A percentile compares a stretch with the other conserved stretches of the same genome.
Evolutionary conservation across 1,140 invertebrate species (phyloP).

Genomic region (Ericerus pela): DNA sequence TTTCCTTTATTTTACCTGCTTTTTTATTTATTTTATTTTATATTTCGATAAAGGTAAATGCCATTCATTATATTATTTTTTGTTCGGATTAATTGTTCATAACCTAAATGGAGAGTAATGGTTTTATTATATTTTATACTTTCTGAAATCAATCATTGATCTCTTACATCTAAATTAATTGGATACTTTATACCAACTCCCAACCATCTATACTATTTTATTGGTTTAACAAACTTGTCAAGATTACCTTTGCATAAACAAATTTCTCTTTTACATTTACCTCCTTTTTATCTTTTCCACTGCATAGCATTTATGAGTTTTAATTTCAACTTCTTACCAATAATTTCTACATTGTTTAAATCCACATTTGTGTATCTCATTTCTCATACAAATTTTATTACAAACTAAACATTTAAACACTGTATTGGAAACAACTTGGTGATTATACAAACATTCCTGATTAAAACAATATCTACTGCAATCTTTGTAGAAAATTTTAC

Average conservation of each 20-base stretch:
- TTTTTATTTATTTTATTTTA: too few species aligned
- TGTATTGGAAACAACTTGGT: not conserved
- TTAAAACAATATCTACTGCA: constrained; percentile 7
- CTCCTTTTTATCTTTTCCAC: constrained; percentile 1
- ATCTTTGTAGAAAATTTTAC: not conserved
- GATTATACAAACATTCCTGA: not conserved
- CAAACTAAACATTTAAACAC: constrained; percentile 1
- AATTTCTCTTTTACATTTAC: constrained; percentile 1
- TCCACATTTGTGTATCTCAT: not conserved
- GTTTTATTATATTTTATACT: too few species aligned
- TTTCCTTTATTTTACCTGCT: too few species aligned
- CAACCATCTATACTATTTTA: too few species aligned
- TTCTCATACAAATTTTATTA: not conserved
- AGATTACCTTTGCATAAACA: not conserved
- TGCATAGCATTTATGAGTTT: constrained; percentile 5
- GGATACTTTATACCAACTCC: too few species aligned
- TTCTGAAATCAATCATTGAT: too few species aligned
- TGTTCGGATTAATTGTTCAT: too few species aligned
- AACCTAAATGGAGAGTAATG: too few species aligned
- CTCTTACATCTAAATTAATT: too few species aligned
- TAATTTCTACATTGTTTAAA: constrained; percentile 10
- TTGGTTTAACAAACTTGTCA: too few species aligned
- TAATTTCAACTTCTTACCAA: constrained; percentile 1
- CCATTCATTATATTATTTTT: too few species aligned
- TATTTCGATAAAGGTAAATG: too few species aligned